Conservation (phyloP, 2,888 invertebrate species). For the Lasioglossum malachurum region DNA sequence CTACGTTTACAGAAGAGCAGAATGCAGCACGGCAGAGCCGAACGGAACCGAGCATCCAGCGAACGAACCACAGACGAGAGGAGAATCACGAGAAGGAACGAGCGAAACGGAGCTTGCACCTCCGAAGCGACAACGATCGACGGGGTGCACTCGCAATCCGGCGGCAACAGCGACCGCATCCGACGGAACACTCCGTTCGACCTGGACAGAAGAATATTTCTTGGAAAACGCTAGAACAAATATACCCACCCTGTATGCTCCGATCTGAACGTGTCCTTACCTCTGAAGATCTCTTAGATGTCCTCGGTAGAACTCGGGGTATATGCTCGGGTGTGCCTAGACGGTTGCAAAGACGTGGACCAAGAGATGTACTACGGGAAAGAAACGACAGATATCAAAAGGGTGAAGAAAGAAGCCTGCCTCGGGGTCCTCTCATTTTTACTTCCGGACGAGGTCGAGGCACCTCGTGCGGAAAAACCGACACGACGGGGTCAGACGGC, state of each 20-base stretch:
- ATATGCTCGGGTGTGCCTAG: not conserved
- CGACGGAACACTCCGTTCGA: slow-evolving; percentile 27
- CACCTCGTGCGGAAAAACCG: slow-evolving; percentile 81
- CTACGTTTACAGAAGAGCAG: slow-evolving; percentile 12
- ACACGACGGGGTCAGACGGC: slow-evolving; percentile 82
- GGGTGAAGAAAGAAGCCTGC: slow-evolving; percentile 27
- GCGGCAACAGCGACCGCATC: slow-evolving; percentile 21
- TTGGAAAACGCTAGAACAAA: not conserved
- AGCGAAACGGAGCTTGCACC: slow-evolving; percentile 52
- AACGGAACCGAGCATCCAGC: slow-evolving; percentile 41
- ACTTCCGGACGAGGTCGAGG: slow-evolving; percentile 80
- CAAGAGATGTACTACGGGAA: not conserved
- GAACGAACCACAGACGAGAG: slow-evolving; percentile 38
- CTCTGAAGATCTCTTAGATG: not conserved
- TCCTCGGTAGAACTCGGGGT: not conserved
- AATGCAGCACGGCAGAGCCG: not conserved
- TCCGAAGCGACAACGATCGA: slow-evolving; percentile 40
- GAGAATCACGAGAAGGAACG: slow-evolving; percentile 48
- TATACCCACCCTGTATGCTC: not conserved
- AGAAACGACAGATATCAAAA: slow-evolving; percentile 6
- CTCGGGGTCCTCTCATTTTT: slow-evolving; percentile 61
- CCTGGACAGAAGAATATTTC: slow-evolving; percentile 39
- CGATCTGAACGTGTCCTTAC: not conserved
- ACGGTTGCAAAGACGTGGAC: not conserved
- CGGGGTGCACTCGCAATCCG: slow-evolving; percentile 49